Evolutionary conservation across 2,888 invertebrate species (phyloP).

Genomic region (Ariolimax columbianus): DNA sequence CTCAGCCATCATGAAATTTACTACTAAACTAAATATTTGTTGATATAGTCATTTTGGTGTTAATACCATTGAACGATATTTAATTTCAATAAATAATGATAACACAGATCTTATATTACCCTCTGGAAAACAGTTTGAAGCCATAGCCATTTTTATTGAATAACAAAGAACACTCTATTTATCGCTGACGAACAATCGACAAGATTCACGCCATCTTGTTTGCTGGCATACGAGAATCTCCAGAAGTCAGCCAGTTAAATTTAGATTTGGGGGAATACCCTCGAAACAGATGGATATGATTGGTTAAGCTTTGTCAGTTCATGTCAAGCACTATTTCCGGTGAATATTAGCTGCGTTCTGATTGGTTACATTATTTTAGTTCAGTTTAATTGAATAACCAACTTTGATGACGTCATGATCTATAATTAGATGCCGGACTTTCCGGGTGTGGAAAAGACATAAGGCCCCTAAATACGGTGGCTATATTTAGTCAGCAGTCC

Average conservation of each 20-base stretch:
- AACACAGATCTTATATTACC: not conserved
- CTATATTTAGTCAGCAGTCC: not conserved
- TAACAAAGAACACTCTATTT: not conserved
- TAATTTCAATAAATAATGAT: not conserved
- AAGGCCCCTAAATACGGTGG: not conserved
- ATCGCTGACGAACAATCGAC: too few species aligned
- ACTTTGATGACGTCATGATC: constrained; percentile 22
- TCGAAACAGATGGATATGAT: not conserved
- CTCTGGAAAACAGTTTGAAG: constrained; percentile 14
- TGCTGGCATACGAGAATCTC: constrained; percentile 8
- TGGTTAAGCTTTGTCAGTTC: constrained; percentile 8
- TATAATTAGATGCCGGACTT: constrained; percentile 36
- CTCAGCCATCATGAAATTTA: too few species aligned
- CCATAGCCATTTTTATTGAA: constrained; percentile 13
- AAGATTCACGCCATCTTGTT: constrained; percentile 33
- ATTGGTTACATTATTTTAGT: constrained; percentile 25
- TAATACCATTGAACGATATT: too few species aligned
- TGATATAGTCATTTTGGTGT: too few species aligned
- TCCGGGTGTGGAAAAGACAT: not conserved
- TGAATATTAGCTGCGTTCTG: constrained; percentile 5
- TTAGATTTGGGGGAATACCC: constrained; percentile 19
- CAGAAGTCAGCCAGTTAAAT: not conserved
- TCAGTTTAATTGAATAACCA: not conserved
- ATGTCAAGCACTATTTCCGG: constrained; percentile 12
- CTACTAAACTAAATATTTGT: too few species aligned